Evolutionary conservation across 2,888 invertebrate species (phyloP).

Genomic region (Villa cingulata): DNA sequence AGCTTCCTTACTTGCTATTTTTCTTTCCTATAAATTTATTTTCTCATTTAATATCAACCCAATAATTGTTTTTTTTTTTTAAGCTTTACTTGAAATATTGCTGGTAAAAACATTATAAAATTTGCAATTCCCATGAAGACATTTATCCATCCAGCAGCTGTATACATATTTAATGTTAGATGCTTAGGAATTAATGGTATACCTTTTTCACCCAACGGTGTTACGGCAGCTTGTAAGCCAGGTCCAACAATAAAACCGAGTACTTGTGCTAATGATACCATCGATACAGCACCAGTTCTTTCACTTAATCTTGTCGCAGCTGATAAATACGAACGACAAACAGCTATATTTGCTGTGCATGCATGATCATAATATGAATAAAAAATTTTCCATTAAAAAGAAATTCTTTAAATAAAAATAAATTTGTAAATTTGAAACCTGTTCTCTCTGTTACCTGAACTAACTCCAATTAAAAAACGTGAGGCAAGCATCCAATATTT

Average conservation of each 20-base stretch:
- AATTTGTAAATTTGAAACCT: too few relatives aligned
- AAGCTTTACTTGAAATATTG: slow-evolving; percentile 51
- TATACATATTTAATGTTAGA: slow-evolving; percentile 71
- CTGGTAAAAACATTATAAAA: slow-evolving; percentile 59
- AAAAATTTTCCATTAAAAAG: slow-evolving; percentile 1
- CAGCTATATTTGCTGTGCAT: slow-evolving; percentile 62
- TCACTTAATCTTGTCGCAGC: slow-evolving; percentile 68
- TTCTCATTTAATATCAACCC: too few relatives aligned
- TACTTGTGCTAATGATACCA: slow-evolving; percentile 72
- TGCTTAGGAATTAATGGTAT: slow-evolving; percentile 38
- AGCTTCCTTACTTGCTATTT: slow-evolving; percentile 65
- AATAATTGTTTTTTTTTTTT: not conserved
- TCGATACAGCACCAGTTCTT: slow-evolving; percentile 69
- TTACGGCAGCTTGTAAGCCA: slow-evolving; percentile 65
- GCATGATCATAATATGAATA: not conserved
- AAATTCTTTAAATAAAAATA: not conserved
- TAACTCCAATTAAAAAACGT: slow-evolving; percentile 68
- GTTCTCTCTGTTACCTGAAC: slow-evolving; percentile 49
- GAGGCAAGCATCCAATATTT: slow-evolving; percentile 64
- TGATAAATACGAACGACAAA: slow-evolving; percentile 71
- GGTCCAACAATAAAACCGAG: slow-evolving; percentile 79
- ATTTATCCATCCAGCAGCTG: slow-evolving; percentile 75
- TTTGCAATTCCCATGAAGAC: slow-evolving; percentile 59
- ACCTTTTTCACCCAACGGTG: slow-evolving; percentile 60
- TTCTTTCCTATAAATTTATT: slow-evolving; percentile 40